Conservation (phyloP, 2,888 invertebrate genomes). For the Myathropa florea region DNA sequence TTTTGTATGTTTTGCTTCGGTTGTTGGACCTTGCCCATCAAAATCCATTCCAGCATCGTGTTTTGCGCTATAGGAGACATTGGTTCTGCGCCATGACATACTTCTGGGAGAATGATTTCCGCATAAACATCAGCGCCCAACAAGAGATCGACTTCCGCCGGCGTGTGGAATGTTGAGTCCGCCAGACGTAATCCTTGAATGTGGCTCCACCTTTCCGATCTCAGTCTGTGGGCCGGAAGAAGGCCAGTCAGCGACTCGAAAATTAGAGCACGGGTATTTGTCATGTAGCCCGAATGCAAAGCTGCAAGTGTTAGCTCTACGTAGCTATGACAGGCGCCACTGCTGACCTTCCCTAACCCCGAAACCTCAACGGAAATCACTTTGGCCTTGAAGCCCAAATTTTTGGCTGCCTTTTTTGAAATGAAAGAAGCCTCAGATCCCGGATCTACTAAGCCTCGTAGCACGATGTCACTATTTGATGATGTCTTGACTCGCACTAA, state of each 20-base stretch:
- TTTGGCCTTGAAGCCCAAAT: background rate
- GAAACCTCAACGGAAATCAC: slow-evolving; percentile 14
- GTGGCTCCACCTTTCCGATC: background rate
- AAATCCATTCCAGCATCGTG: background rate
- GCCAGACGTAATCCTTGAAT: slow-evolving; percentile 4
- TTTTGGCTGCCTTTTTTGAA: background rate
- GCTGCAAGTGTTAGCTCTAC: slow-evolving; percentile 4
- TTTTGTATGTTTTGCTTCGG: background rate
- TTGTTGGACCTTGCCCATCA: no score
- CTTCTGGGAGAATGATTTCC: background rate
- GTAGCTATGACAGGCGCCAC: no score
- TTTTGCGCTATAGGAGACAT: background rate
- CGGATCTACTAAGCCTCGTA: slow-evolving; percentile 17
- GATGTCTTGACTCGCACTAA: background rate
- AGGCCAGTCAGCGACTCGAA: slow-evolving; percentile 11
- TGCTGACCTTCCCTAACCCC: no score
- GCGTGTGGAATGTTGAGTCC: background rate
- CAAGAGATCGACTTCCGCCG: slow-evolving; percentile 3
- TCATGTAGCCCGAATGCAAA: background rate
- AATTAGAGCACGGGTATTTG: background rate
- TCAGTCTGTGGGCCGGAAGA: slow-evolving; percentile 12
- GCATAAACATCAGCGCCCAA: slow-evolving; percentile 13
- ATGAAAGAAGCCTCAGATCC: slow-evolving; percentile 20
- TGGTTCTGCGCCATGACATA: background rate
- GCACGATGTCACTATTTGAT: background rate